A percentile compares a stretch with the other conserved stretches of the same genome.
Evolutionary conservation across 2,797 vertebrate species (phyloP).

Genomic region (Rhodeus uyekii): DNA sequence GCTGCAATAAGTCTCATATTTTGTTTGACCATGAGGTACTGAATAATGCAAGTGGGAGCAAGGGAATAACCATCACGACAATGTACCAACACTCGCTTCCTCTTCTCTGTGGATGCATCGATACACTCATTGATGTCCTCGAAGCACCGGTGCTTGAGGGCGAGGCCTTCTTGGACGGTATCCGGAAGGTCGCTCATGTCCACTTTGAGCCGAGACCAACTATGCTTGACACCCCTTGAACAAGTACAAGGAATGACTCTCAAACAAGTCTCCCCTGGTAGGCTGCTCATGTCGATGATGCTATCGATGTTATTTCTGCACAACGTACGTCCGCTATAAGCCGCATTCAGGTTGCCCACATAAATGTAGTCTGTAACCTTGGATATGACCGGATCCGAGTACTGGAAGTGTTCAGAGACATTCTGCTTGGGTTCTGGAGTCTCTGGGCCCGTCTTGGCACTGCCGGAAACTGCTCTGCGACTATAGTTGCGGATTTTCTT

Average conservation of each 20-base stretch:
- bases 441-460: constrained; percentile 52
- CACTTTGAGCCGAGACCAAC: constrained; percentile 83
- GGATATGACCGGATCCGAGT: constrained; percentile 77
- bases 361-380: constrained; percentile 81
- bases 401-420: constrained; percentile 70
- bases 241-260: constrained; percentile 82
- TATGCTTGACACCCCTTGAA: constrained; percentile 75
- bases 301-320: constrained; percentile 81
- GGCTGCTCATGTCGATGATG: constrained; percentile 80
- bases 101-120: constrained; percentile 76
- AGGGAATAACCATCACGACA: constrained; percentile 83
- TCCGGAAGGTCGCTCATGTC: constrained; percentile 73
- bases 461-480: constrained; percentile 58
- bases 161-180: constrained; percentile 55
- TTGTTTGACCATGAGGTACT: constrained; percentile 85
- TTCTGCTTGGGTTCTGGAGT: constrained; percentile 58
- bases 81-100: constrained; percentile 81
- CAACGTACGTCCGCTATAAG: constrained; percentile 73
- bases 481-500: constrained; percentile 76
- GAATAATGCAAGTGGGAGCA: constrained; percentile 81
- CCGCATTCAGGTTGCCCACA: constrained; percentile 78
- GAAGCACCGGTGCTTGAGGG: constrained; percentile 76
- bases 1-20: constrained; percentile 82
- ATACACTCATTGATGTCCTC: constrained; percentile 83
- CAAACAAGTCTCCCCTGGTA: constrained; percentile 71